Evolutionary conservation across 2,797 vertebrate genomes (phyloP).

Genomic region (Orestias chungarensis): DNA sequence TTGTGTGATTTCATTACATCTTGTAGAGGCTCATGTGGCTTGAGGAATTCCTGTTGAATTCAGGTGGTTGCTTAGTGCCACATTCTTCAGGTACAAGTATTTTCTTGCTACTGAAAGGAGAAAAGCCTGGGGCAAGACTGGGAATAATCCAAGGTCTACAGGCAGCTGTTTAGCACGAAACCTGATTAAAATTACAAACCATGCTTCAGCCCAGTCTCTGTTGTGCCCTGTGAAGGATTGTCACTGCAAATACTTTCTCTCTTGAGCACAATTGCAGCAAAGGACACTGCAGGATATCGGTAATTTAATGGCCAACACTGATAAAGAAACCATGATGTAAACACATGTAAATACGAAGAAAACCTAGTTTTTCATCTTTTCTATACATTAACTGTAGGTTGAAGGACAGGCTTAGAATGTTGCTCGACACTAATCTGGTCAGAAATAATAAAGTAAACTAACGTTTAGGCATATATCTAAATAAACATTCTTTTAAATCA

Average conservation of each 20-base stretch:
- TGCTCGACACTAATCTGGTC: not conserved
- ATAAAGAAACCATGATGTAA: conserved; percentile 34
- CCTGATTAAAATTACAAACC: conserved; percentile 81
- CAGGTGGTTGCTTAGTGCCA: conserved; percentile 61
- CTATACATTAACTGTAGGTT: not conserved
- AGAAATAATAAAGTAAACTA: not conserved
- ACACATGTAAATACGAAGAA: not conserved
- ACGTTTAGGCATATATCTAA: not conserved
- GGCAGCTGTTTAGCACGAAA: conserved; percentile 78
- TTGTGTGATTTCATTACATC: conserved; percentile 57
- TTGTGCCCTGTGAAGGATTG: conserved; percentile 60
- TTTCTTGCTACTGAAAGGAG: conserved; percentile 69
- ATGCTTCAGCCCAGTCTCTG: conserved; percentile 68
- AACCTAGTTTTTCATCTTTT: not conserved
- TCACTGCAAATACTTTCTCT: conserved; percentile 62
- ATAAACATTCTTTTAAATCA: not conserved
- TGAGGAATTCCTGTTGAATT: conserved; percentile 68
- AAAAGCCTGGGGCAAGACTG: conserved; percentile 71
- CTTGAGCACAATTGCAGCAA: conserved; percentile 32
- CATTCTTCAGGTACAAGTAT: conserved; percentile 61
- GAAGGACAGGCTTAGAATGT: not conserved
- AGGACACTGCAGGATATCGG: conserved; percentile 44
- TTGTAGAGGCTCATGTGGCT: conserved; percentile 65
- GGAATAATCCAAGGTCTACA: conserved; percentile 77
- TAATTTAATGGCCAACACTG: conserved; percentile 32